Conservation (phyloP, 2,113 vertebrate genomes). For the Dissostichus mawsoni region DNA sequence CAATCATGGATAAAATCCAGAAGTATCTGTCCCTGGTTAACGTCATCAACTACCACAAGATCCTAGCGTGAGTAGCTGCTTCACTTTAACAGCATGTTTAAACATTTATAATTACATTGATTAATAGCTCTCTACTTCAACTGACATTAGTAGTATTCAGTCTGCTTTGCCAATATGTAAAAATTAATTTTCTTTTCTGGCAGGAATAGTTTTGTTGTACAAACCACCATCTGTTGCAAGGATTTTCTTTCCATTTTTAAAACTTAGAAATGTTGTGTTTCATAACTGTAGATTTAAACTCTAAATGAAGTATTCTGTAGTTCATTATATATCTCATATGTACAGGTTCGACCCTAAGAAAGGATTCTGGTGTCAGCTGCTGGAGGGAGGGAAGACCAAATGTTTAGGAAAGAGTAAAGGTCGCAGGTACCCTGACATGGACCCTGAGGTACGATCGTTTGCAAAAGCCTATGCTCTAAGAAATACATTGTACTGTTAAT, state of each 20-base stretch:
- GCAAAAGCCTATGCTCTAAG: not conserved
- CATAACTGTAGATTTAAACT: not conserved
- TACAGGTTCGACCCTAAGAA: constrained; percentile 97
- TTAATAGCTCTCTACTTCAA: not conserved
- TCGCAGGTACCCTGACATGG: constrained; percentile 96
- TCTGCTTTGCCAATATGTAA: not conserved
- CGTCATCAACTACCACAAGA: constrained; percentile 93
- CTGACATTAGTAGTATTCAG: not conserved
- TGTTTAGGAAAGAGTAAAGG: constrained; percentile 99
- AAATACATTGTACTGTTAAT: not conserved
- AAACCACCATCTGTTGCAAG: too few species aligned
- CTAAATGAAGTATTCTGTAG: not conserved
- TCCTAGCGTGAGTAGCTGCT: constrained; percentile 90
- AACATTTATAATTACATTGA: not conserved
- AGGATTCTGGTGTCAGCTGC: constrained; percentile 98
- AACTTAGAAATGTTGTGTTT: not conserved
- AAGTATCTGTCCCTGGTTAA: constrained; percentile 91
- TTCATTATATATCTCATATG: not conserved
- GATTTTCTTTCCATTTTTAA: not conserved
- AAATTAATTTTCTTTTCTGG: not conserved
- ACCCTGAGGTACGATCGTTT: constrained; percentile 87
- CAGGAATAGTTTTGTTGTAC: not conserved
- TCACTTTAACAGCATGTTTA: not conserved
- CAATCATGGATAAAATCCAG: constrained; percentile 96
- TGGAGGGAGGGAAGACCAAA: constrained; percentile 96